Evolutionary conservation across 2,797 vertebrate species (phyloP).

Genomic region (Melanotaenia trifasciata): DNA sequence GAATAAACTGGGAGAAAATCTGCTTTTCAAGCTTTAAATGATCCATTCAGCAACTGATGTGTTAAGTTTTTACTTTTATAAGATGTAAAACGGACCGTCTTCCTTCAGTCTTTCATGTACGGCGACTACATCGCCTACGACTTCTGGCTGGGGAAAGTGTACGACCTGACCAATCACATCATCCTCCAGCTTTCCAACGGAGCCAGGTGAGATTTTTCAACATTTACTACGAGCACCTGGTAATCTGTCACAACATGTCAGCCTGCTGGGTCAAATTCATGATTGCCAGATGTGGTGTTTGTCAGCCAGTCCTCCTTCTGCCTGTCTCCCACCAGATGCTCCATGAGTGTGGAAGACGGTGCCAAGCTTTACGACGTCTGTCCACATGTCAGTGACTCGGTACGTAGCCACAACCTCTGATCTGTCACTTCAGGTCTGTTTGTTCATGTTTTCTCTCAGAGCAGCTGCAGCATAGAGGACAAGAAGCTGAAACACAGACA

Average conservation of each 20-base stretch:
- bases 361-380: slow-evolving; percentile 97
- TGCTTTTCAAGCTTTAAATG: no score
- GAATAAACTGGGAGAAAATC: no score
- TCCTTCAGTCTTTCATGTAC: slow-evolving; percentile 93
- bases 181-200: slow-evolving; percentile 97
- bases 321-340: slow-evolving; percentile 86
- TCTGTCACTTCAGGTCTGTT: slow-evolving; percentile 16
- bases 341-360: slow-evolving; percentile 97
- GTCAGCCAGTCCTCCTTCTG: background rate
- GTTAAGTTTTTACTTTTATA: background rate
- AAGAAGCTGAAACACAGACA: no score
- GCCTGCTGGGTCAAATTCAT: slow-evolving; percentile 16
- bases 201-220: slow-evolving; percentile 85
- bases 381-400: slow-evolving; percentile 96
- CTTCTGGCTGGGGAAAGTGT: slow-evolving; percentile 98
- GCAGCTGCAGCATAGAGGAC: no score
- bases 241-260: background rate
- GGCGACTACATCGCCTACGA: slow-evolving; percentile 98
- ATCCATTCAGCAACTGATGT: no score
- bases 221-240: background rate
- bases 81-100: slow-evolving; percentile 17
- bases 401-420: slow-evolving; percentile 66
- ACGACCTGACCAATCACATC: slow-evolving; percentile 97
- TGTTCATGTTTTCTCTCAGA: no score
- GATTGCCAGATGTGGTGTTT: slow-evolving; percentile 25